Evolutionary conservation across 2,113 vertebrate genomes (phyloP), one percentile per base, ranked within the genome.

Genomic region (Xiphophorus maculatus): DNA sequence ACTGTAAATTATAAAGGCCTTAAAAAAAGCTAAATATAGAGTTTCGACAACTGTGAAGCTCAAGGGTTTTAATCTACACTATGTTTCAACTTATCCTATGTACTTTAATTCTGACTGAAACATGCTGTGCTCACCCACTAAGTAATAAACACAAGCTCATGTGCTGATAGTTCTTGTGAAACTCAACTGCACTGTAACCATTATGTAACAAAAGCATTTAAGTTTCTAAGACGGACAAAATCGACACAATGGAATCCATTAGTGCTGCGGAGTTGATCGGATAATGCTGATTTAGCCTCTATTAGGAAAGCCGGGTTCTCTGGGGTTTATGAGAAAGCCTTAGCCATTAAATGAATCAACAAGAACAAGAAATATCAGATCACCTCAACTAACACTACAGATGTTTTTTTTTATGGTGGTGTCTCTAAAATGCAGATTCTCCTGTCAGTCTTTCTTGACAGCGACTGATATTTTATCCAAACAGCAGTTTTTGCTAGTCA

Each of bases 231-330:
- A 85, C 58, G 62, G 44, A 71, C 76, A 81, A 78, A 83, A 86
- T 72, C 72, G 84, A 61, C 76, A 77, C 68, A 87, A 80, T 87
- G 71, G 73, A 85, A 69, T 85, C 79, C 73, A 76, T 86, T 89
- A 82, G 86, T 85, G 62, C 58, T 5, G 58, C 69, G 54, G 42
- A 66, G 76, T 66, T 82, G 68, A 90, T 88, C 74, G 72, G 82
- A 86, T 90, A 88, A 89, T 28, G 66, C 76, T 69, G 75, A 84
- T 83, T 89, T 83, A 67, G 74, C 76, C 42, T 79, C 60, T 66
- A 75, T 86, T 71, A 81, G 61, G 80, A 69, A 85, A 82, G n/a
- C 30, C 48, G 35, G 77, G 62, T 64, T 30, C 66, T 66, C 66
- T 33, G 32, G 63, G 65, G 65, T 84, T 58, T 63, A 17, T 40